Conservation (phyloP, 2,888 invertebrate genomes). For the Andricus quercusramuli region DNA sequence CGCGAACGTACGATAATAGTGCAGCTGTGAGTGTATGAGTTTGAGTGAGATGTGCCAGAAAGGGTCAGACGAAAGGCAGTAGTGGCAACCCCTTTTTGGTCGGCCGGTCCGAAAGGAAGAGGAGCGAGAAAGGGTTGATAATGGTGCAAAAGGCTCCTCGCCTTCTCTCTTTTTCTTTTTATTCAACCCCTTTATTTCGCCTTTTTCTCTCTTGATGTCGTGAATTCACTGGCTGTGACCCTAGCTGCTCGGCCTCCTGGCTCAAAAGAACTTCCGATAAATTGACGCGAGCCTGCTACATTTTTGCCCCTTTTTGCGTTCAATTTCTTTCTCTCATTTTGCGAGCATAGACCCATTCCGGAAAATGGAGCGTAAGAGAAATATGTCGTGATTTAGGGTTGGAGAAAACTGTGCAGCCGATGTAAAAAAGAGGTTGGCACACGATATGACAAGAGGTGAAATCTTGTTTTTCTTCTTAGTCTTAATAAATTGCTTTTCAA, state of each 20-base stretch:
- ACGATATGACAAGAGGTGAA: too few relatives aligned
- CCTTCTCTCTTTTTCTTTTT: constrained; percentile 27
- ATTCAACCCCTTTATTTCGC: neutral
- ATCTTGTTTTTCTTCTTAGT: too few relatives aligned
- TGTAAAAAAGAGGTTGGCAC: too few relatives aligned
- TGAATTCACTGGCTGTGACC: constrained; percentile 1
- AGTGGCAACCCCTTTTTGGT: constrained; percentile 53
- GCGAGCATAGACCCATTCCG: neutral
- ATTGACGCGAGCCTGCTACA: neutral
- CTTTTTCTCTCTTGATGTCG: neutral
- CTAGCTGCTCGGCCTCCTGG: neutral
- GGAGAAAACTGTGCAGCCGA: neutral
- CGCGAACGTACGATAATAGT: neutral
- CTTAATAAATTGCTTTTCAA: too few relatives aligned
- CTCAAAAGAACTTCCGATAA: constrained; percentile 30
- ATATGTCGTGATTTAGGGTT: neutral
- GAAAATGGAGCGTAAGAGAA: neutral
- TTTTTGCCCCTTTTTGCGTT: neutral
- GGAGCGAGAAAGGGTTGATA: constrained; percentile 42
- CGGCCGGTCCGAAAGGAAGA: constrained; percentile 19
- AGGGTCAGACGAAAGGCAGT: constrained; percentile 44
- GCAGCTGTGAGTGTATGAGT: neutral
- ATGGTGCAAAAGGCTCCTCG: neutral
- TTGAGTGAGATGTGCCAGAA: constrained; percentile 18
- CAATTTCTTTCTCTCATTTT: neutral